Percentiles rank a stretch among this genome's conserved stretches.
Evolutionary conservation across 30 jellyfish, hydroid and myxozoan species (phyloP).

Genomic region (Hydractinia echinata): DNA sequence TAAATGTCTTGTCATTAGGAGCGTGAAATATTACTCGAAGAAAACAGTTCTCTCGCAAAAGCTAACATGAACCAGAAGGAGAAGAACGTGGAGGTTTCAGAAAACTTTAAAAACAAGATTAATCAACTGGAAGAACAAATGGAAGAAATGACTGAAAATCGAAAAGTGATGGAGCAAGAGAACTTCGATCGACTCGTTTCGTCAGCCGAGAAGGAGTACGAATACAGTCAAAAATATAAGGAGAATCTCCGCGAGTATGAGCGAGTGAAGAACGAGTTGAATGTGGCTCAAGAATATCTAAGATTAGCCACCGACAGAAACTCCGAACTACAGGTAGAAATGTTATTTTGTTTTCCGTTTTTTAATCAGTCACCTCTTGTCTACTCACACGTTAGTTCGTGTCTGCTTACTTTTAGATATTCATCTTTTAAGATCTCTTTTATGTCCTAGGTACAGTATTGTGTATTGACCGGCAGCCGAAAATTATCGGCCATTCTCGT

Average conservation of each 20-base stretch:
- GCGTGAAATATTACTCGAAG: constrained; percentile 46
- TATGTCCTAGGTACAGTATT: no score
- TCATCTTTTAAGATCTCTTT: no score
- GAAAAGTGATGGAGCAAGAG: constrained; percentile 15
- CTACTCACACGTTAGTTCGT: no score
- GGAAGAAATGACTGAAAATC: constrained; percentile 7
- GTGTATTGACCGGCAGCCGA: no score
- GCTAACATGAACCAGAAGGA: constrained; percentile 26
- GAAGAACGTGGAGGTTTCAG: background rate
- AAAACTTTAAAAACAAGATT: constrained; percentile 11
- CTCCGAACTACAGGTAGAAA: constrained; percentile 64
- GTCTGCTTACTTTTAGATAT: no score
- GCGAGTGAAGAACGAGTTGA: constrained; percentile 47
- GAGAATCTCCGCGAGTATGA: constrained; percentile 52
- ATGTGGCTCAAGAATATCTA: constrained; percentile 63
- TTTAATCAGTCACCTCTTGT: no score
- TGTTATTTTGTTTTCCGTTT: background rate
- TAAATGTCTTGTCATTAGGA: constrained; percentile 8
- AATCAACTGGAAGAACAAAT: constrained; percentile 14
- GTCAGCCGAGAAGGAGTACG: constrained; percentile 39
- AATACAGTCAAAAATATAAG: constrained; percentile 33
- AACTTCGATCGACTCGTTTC: constrained; percentile 17
- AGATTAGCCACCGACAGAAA: constrained; percentile 70
- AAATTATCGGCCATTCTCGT: no score
- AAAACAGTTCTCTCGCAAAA: constrained; percentile 38